Base-by-base conservation (phyloP, 1,140 invertebrate species). In the Drosophila pachea region DNA sequence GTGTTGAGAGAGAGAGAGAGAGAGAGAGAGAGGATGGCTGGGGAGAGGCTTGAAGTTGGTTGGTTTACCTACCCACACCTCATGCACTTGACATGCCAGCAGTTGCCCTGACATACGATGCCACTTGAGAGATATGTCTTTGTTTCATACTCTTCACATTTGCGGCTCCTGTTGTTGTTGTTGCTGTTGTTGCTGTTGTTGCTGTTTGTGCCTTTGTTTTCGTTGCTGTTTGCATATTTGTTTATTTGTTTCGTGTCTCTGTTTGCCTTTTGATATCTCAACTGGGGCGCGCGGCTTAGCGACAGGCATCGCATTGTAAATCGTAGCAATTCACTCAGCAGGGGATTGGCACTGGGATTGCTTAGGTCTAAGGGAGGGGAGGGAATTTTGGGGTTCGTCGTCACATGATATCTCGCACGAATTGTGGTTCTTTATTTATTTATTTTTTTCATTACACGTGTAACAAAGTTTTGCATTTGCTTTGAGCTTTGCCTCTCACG, bases 381-480 rank as follows among this genome's bases (percentile, higher is more conserved):
- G 67, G 63, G 67, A 50, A 42, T 49, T 59, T 59, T 56, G 45
- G n/a, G 47, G n/a, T 33, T 22, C 22, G n/a, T 22, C 43, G 40
- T 54, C 43, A 45, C 32, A 64, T 73, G 60, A 65, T 55, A 64
- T 73, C 50, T 69, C 64, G 54, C 63, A 61, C 45, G 60, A 12
- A 53, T 61, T 73, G 14, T 75, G 66, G 69, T 63, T 84, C 73
- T 84, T 83, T 79, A 79, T 84, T 84, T 83, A 84, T 83, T 83
- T 84, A 76, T 84, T 84, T 86, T 83, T 84, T 79, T 86, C 81
- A 86, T 86, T 84, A 84, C 81, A 84, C 78, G 79, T 84, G 79
- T 84, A 76, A 73, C 81, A 84, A 84, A 84, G 79, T 84, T 79
- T 84, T 84, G 81, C 79, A 84, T 86, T 84, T 68, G 81, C 73